Conservation (phyloP, 2,888 invertebrate genomes). For the Tiliacea citrago region DNA sequence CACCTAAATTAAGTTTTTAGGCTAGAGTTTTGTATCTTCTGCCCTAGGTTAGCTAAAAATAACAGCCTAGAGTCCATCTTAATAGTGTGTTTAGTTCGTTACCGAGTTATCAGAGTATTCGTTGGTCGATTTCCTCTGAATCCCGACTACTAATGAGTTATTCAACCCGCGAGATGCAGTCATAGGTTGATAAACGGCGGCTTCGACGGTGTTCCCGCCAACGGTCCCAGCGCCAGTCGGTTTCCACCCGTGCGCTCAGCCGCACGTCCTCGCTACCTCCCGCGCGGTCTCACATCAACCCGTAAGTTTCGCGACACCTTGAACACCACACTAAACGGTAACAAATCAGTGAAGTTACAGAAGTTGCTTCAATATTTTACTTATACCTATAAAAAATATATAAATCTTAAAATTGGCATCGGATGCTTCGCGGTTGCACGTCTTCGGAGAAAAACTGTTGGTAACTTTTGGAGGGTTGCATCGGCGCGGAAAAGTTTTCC, state of each 20-base stretch:
- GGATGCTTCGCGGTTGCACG: constrained; percentile 60
- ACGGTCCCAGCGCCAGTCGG: constrained; percentile 68
- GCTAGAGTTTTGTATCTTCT: not conserved
- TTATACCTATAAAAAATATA: constrained; percentile 35
- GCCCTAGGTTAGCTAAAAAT: not conserved
- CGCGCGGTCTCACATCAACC: constrained; percentile 71
- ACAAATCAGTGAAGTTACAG: constrained; percentile 65
- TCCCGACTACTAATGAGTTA: constrained; percentile 61
- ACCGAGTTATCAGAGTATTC: constrained; percentile 16
- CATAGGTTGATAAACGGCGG: constrained; percentile 49
- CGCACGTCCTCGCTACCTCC: constrained; percentile 76
- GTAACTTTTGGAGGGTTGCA: constrained; percentile 66
- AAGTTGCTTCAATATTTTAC: constrained; percentile 53
- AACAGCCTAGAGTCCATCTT: not conserved
- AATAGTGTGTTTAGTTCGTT: constrained; percentile 24
- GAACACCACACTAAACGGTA: constrained; percentile 73
- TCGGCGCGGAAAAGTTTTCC: constrained; percentile 56
- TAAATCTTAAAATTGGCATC: constrained; percentile 59
- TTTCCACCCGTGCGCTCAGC: constrained; percentile 77
- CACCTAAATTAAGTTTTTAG: not conserved
- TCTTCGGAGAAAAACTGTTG: constrained; percentile 67
- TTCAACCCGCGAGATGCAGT: constrained; percentile 63
- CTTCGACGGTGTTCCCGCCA: constrained; percentile 54
- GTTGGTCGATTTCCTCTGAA: constrained; percentile 57
- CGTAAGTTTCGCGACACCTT: constrained; percentile 86